These are phyloP conservation scores for Xestobium rufovillosum DNA, from an alignment of 2,888 invertebrate genomes.

Conservation along the genomic window DNA sequence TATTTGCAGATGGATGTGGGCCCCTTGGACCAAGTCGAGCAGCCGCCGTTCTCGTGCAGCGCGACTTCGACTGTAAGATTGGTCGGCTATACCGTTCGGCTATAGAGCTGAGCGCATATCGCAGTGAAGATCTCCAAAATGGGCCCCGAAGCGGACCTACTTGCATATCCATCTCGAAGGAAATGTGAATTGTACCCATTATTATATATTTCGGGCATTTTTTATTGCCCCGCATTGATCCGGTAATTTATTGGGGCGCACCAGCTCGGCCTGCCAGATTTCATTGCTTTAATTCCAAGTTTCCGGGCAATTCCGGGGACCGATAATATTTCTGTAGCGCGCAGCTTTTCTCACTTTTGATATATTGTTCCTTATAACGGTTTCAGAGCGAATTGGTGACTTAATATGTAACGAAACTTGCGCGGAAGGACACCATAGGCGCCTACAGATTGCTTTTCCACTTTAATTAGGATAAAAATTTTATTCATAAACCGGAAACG, in stretches of 20 bases:
- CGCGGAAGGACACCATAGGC: too few relatives aligned
- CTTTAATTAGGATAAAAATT: too few relatives aligned
- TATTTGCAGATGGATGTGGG: not conserved
- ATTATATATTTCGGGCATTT: constrained; percentile 32
- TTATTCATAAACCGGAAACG: too few relatives aligned
- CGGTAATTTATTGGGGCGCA: not conserved
- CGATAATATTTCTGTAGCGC: too few relatives aligned
- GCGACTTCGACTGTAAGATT: not conserved
- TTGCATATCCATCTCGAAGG: constrained; percentile 28
- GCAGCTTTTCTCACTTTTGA: too few relatives aligned
- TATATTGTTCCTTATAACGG: too few relatives aligned
- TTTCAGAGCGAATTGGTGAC: too few relatives aligned
- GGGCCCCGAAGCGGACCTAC: constrained; percentile 27
- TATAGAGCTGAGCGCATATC: constrained; percentile 10
- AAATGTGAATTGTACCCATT: constrained; percentile 28
- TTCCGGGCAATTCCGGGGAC: too few relatives aligned
- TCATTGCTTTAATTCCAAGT: too few relatives aligned
- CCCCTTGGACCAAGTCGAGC: not conserved
- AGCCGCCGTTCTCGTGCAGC: not conserved
- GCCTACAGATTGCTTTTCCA: too few relatives aligned
- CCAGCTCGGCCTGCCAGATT: too few relatives aligned
- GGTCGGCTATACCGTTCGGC: not conserved
- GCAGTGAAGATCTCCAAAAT: constrained; percentile 30
- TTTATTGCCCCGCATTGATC: constrained; percentile 24
- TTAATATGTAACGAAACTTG: too few relatives aligned